A percentile compares a stretch with the other conserved stretches of the same genome.
These are phyloP conservation scores for Lepidurus apus DNA, from an alignment of 1,140 invertebrate genomes.

Conservation along the genomic window DNA sequence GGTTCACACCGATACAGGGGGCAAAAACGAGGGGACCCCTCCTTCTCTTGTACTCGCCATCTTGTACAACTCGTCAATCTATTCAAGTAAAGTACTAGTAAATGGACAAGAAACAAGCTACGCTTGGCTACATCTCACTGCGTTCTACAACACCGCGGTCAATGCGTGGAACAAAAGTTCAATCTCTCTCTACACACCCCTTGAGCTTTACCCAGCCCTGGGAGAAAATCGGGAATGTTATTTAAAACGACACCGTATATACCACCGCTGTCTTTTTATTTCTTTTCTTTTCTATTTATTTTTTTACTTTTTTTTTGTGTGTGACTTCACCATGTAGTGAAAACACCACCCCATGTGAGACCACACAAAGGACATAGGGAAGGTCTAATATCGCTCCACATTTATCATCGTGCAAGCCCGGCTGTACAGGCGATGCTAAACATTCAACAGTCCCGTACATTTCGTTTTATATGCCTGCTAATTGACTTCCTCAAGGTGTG, in stretches of 20 bases:
- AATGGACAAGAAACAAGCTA: constrained; percentile 11
- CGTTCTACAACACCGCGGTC: neutral
- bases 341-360: neutral
- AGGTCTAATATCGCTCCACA: neutral
- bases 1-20: neutral
- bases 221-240: no score
- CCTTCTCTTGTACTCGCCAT: constrained; percentile 12
- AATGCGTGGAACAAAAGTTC: constrained; percentile 9
- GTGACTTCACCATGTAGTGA: no score
- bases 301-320: no score
- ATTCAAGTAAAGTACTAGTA: constrained; percentile 22
- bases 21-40: neutral
- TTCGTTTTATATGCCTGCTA: neutral
- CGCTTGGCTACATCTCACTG: constrained; percentile 12
- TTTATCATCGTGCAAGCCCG: neutral
- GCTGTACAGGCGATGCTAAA: neutral
- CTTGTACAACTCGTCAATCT: constrained; percentile 7
- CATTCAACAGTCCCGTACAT: neutral
- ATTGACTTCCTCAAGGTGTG: constrained; percentile 17
- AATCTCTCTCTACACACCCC: neutral
- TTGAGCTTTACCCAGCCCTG: neutral
- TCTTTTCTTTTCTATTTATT: no score
- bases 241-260: no score
- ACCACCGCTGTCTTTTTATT: no score
- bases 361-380: neutral